Evolutionary conservation across 2,113 vertebrate genomes (phyloP), one percentile per base, ranked within the genome.

Genomic region (Synchiropus splendidus): DNA sequence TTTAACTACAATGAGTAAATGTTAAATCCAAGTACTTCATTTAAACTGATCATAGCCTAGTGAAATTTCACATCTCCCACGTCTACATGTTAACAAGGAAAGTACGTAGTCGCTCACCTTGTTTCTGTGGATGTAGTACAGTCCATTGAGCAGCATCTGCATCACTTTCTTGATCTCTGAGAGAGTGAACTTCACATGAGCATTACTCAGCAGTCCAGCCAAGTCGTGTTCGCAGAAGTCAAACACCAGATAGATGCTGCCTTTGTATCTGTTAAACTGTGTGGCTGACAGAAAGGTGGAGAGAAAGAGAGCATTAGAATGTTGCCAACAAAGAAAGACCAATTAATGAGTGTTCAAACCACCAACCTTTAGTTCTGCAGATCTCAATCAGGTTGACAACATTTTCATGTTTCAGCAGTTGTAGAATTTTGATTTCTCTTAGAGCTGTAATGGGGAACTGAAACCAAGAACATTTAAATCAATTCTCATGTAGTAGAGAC

Each of bases 191-290:
- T 97, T 97, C 11, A 99, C 95, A 0, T 97, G 89, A 14, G 91
- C 87, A 0, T 99, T 99, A 79, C 95, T 99, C 36, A 99, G 84
- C 32, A 99, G 81, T 1, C 95, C 95, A 0, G 95, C 95, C 49
- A 99, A 84, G 73, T 99, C 95, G 0, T 99, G 95, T 70, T 99
- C 95, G 1, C 95, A 99, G 85, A 99, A 99, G 67, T 99, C 95
- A 61, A 99, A 99, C 70, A 99, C 95, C 32, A 99, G 78, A 75
- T 97, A 99, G 79, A 99, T 99, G 46, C 92, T 98, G 70, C 95
- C 94, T 71, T 99, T 99, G 81, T 94, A 99, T 32, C 93, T 86
- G 61, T 99, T 99, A 74, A 89, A 99, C 0, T 91, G 93, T 14
- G 92, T 95, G 8, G 95, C 95, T 99, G 58, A 17, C 34, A 16